Evolutionary conservation across 2,888 invertebrate species (phyloP).

Genomic region (Gerosis bhagava): DNA sequence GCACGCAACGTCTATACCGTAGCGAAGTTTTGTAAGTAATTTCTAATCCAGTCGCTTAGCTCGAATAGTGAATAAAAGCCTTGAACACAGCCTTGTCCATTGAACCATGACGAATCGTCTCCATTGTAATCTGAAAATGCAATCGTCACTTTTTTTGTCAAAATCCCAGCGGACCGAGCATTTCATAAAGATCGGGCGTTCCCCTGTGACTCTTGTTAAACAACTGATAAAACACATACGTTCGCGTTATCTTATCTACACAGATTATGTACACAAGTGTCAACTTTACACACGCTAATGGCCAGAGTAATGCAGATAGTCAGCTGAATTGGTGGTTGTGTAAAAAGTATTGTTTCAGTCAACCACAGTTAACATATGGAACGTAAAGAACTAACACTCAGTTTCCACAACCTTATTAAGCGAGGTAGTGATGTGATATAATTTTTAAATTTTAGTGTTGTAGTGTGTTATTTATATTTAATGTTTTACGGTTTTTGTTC

Average conservation of each 20-base stretch:
- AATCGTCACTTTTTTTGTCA: constrained; percentile 21
- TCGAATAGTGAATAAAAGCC: constrained; percentile 12
- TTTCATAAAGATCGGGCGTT: constrained; percentile 20
- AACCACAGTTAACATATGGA: constrained; percentile 57
- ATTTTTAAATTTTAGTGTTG: neutral
- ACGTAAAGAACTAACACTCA: constrained; percentile 70
- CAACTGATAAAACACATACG: constrained; percentile 38
- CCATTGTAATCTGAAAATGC: constrained; percentile 31
- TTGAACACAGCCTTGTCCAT: constrained; percentile 45
- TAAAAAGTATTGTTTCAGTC: no score
- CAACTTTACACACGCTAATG: constrained; percentile 43
- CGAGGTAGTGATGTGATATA: constrained; percentile 57
- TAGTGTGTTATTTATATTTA: neutral
- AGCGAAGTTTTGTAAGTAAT: constrained; percentile 45
- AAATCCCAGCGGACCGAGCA: constrained; percentile 9
- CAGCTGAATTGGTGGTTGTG: constrained; percentile 45
- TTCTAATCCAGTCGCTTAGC: constrained; percentile 20
- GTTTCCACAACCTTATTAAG: constrained; percentile 76
- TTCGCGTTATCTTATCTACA: constrained; percentile 67
- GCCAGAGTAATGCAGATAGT: constrained; percentile 64
- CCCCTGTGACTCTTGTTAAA: constrained; percentile 29
- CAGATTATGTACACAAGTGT: constrained; percentile 78
- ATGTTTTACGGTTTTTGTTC: no score
- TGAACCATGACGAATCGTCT: constrained; percentile 40
- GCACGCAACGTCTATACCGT: constrained; percentile 25